phyloP scores from a whole-genome alignment of 2,797 vertebrate species.

The Arnoldichthys spilopterus region DNA sequence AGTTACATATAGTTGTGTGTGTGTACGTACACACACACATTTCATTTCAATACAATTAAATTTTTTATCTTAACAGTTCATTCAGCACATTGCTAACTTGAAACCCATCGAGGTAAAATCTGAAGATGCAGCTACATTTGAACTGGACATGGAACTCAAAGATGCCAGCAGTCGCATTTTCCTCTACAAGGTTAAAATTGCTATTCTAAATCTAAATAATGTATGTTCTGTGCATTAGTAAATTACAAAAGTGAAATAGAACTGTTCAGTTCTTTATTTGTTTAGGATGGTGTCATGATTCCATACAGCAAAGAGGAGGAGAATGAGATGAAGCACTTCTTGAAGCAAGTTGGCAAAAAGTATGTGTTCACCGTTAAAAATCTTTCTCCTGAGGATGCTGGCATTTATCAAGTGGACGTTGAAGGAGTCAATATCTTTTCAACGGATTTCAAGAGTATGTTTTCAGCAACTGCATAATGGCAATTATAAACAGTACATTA shows the following conservation, averaged over 20 bases:
- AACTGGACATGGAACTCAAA: slow-evolving; percentile 89
- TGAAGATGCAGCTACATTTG: slow-evolving; percentile 78
- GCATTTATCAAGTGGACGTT: slow-evolving; percentile 88
- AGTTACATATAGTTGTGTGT: slow-evolving; percentile 35
- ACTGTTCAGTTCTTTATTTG: neutral
- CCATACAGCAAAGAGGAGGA: slow-evolving; percentile 68
- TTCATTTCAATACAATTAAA: neutral
- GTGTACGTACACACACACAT: neutral
- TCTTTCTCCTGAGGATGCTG: slow-evolving; percentile 81
- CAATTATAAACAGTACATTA: neutral
- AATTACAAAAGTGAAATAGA: neutral
- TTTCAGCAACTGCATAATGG: neutral
- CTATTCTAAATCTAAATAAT: neutral
- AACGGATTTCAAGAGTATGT: slow-evolving; percentile 84
- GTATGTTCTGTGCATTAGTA: neutral
- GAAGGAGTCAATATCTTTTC: slow-evolving; percentile 87
- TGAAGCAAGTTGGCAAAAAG: slow-evolving; percentile 84
- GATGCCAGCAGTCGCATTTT: slow-evolving; percentile 81
- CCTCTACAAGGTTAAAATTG: slow-evolving; percentile 85
- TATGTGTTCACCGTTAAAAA: slow-evolving; percentile 82
- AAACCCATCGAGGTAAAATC: slow-evolving; percentile 82
- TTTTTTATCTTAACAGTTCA: slow-evolving; percentile 71
- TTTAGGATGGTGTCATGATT: slow-evolving; percentile 85
- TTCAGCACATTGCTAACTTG: slow-evolving; percentile 76
- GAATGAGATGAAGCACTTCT: slow-evolving; percentile 72